Percentiles rank a stretch among this genome's conserved stretches.
Conservation (phyloP, 2,888 invertebrate species). For the Mechanitis messenoides region DNA sequence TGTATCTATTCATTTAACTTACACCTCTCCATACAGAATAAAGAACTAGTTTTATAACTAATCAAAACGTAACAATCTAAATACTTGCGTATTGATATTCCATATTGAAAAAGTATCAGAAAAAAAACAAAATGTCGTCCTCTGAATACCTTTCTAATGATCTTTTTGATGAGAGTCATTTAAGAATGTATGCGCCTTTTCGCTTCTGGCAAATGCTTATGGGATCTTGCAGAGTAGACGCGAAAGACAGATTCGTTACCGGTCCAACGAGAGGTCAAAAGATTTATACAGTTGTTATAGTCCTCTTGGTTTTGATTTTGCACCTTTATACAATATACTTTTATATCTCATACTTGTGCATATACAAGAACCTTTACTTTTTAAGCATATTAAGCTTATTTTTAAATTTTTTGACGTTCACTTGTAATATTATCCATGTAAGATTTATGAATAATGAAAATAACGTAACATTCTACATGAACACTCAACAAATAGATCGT, state of each 20-base stretch:
- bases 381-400: constrained; percentile 13
- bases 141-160: constrained; percentile 48
- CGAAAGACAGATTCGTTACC: constrained; percentile 44
- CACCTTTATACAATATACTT: constrained; percentile 19
- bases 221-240: constrained; percentile 46
- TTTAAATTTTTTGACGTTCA: constrained; percentile 33
- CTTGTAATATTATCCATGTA: constrained; percentile 40
- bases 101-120: not conserved
- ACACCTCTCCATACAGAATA: too few species aligned
- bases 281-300: constrained; percentile 37
- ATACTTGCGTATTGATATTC: too few species aligned
- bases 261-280: constrained; percentile 46
- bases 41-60: too few species aligned
- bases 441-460: constrained; percentile 44
- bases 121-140: not conserved
- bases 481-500: constrained; percentile 51
- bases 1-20: too few species aligned
- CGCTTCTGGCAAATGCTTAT: constrained; percentile 40
- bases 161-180: constrained; percentile 45
- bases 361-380: constrained; percentile 20
- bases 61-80: too few species aligned
- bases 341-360: constrained; percentile 12
- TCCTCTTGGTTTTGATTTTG: constrained; percentile 15
- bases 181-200: constrained; percentile 38
- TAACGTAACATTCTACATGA: constrained; percentile 45